Base-by-base conservation (phyloP, 2,888 invertebrate genomes). In the Gibbula magus region DNA sequence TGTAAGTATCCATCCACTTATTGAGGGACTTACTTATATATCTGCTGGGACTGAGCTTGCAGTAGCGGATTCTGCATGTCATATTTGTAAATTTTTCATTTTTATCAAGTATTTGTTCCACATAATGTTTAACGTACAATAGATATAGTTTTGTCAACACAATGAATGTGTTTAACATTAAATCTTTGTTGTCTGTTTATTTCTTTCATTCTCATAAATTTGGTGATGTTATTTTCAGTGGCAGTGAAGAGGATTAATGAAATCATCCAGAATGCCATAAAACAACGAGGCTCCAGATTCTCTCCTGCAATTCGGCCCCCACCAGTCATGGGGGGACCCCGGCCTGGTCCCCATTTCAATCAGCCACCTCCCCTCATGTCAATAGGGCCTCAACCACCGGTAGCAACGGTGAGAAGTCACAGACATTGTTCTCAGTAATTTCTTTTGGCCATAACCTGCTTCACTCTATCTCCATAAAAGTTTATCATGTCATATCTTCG, bases 181-280 rank as follows among this genome's bases (percentile, higher is more conserved):
- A n/a, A n/a, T n/a, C n/a, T n/a, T n/a, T n/a, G n/a, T n/a, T n/a
- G n/a, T n/a, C n/a, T n/a, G n/a, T n/a, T n/a, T n/a, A n/a, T n/a
- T n/a, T n/a, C n/a, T n/a, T n/a, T n/a, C n/a, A n/a, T n/a, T n/a
- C n/a, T n/a, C n/a, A n/a, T 45, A 45, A 45, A 45, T 3, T 35
- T 45, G 1, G 10, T 45, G 45, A 45, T 10, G 8, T 45, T 61
- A 76, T 75, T 90, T 89, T 29, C 88, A 94, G 94, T 94, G 92
- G 94, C 94, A 70, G 93, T 94, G 82, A 92, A 93, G 77, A 93
- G 94, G 87, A 94, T 94, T 80, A 93, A 94, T 87, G 94, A 94
- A 89, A 94, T 94, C 77, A 94, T 94, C 51, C 83, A 85, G 22
- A 88, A 88, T 83, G 86, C 86, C 4, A 81, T 86, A 76, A 85